Evolutionary conservation across 1,140 invertebrate species (phyloP).

Genomic region (Bombus consobrinus): DNA sequence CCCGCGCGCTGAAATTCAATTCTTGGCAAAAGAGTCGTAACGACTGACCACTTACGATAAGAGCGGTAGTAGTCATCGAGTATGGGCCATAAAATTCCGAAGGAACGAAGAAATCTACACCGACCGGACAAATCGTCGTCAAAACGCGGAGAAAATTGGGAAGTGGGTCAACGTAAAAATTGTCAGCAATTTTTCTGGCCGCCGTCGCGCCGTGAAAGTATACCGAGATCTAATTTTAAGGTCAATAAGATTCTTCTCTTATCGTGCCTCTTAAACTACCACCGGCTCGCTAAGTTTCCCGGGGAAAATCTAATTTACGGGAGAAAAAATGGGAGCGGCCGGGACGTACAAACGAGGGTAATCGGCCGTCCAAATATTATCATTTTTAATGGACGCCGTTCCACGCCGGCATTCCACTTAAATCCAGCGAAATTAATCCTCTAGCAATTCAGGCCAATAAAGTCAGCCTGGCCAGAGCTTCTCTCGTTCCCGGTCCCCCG

Average conservation of each 20-base stretch:
- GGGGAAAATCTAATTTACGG: slow-evolving; percentile 33
- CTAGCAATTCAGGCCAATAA: slow-evolving; percentile 57
- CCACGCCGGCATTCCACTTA: slow-evolving; percentile 34
- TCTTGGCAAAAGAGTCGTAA: background rate
- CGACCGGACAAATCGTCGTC: background rate
- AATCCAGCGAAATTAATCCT: slow-evolving; percentile 62
- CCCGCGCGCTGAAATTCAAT: background rate
- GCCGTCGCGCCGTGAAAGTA: slow-evolving; percentile 1
- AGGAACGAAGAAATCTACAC: background rate
- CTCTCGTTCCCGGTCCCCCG: slow-evolving; percentile 16
- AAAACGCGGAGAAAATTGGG: background rate
- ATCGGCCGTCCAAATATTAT: slow-evolving; percentile 61
- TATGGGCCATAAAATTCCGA: background rate
- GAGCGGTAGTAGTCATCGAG: background rate
- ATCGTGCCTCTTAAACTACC: slow-evolving; percentile 7
- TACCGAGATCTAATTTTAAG: slow-evolving; percentile 39
- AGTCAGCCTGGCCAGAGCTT: background rate
- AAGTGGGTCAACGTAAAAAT: background rate
- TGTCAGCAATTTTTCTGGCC: slow-evolving; percentile 13
- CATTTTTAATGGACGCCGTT: slow-evolving; percentile 61
- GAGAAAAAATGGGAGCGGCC: slow-evolving; percentile 23
- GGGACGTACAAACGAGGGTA: slow-evolving; percentile 37
- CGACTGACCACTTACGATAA: background rate
- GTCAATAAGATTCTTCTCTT: slow-evolving; percentile 42
- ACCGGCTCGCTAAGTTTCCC: slow-evolving; percentile 21